Evolutionary conservation across 2,113 vertebrate species (phyloP).

Genomic region (Thomomys bottae): DNA sequence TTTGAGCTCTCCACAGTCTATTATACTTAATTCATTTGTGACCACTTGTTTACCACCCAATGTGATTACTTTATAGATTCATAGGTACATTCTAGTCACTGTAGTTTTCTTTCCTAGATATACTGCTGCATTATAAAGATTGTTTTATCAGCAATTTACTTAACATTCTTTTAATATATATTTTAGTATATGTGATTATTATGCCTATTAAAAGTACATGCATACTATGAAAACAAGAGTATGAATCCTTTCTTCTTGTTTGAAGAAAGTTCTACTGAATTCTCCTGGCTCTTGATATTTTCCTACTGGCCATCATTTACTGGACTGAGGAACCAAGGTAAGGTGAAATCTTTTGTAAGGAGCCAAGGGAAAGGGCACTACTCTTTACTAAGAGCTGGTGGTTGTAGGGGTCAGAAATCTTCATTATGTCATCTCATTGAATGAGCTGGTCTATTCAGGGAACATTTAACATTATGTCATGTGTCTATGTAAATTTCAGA

Average conservation of each 20-base stretch:
- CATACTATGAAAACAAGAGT: background rate
- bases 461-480: background rate
- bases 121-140: background rate
- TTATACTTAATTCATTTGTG: too few species aligned
- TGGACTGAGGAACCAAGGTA: background rate
- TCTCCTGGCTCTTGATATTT: background rate
- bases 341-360: background rate
- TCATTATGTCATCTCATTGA: background rate
- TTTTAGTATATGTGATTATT: background rate
- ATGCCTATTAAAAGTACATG: too few species aligned
- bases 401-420: background rate
- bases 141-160: slow-evolving; percentile 16
- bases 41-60: too few species aligned
- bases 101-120: background rate
- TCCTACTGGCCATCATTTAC: background rate
- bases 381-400: background rate
- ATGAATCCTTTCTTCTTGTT: background rate
- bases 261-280: background rate
- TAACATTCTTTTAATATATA: slow-evolving; percentile 9
- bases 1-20: too few species aligned
- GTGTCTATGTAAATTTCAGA: background rate
- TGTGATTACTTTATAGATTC: too few species aligned
- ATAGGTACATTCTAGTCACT: background rate
- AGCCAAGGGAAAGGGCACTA: background rate
- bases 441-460: background rate